Percentiles rank a stretch among this genome's conserved stretches.
These are phyloP conservation scores for Eunapius fragilis DNA, from an alignment of 37 sponge, comb jelly and placozoan genomes.

Conservation along the genomic window DNA sequence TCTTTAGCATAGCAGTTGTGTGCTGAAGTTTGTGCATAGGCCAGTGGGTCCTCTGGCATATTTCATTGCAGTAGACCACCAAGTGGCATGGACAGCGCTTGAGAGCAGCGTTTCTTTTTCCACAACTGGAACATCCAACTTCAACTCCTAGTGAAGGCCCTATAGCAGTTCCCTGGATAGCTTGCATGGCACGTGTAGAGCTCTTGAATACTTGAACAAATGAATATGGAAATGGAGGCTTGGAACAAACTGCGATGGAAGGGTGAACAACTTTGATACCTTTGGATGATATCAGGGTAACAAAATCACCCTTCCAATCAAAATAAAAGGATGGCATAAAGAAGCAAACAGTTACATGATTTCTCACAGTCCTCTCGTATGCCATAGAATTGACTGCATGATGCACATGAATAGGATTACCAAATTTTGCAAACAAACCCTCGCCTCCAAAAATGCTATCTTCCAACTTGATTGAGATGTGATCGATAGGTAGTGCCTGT, in stretches of 20 bases:
- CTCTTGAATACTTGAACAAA: neutral
- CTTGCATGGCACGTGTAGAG: neutral
- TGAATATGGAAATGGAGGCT: neutral
- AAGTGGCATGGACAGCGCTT: constrained; percentile 11
- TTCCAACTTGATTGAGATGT: neutral
- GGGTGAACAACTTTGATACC: neutral
- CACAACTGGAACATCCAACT: constrained; percentile 3
- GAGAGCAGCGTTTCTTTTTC: neutral
- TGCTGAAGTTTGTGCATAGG: neutral
- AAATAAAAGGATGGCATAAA: neutral
- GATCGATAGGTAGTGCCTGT: neutral
- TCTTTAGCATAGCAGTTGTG: neutral
- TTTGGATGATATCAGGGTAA: neutral
- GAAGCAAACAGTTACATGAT: neutral
- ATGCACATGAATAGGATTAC: neutral
- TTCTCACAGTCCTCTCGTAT: neutral
- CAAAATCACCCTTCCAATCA: neutral
- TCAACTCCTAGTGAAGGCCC: neutral
- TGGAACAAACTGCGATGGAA: neutral
- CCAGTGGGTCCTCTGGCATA: constrained; percentile 14
- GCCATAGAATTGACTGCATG: neutral
- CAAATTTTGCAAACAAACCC: neutral
- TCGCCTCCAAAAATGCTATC: neutral
- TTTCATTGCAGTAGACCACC: neutral
- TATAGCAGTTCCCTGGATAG: neutral